These are phyloP conservation scores for Dascillus cervinus DNA, from an alignment of 2,888 invertebrate genomes.

Conservation along the genomic window DNA sequence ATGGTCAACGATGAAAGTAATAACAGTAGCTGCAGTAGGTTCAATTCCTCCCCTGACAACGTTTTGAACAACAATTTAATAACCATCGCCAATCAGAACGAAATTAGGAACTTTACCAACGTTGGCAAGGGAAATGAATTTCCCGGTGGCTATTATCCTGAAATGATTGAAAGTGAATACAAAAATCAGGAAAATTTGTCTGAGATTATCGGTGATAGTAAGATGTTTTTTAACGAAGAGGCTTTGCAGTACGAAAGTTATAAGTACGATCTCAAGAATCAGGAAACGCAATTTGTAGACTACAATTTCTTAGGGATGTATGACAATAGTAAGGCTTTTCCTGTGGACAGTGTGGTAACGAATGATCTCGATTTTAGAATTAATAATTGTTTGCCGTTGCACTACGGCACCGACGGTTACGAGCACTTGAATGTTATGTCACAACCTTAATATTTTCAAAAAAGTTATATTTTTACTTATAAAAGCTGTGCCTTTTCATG, in stretches of 20 bases:
- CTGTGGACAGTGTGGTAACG: slow-evolving; percentile 29
- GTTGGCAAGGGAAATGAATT: slow-evolving; percentile 6
- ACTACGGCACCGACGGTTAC: slow-evolving; percentile 17
- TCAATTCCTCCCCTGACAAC: slow-evolving; percentile 48
- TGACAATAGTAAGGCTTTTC: slow-evolving; percentile 29
- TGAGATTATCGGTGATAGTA: slow-evolving; percentile 20
- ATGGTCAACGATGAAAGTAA: slow-evolving; percentile 45
- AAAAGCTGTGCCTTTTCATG: slow-evolving; percentile 19
- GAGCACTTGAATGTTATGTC: slow-evolving; percentile 9
- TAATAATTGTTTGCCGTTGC: slow-evolving; percentile 23
- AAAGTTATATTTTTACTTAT: slow-evolving; percentile 3
- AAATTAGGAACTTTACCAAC: slow-evolving; percentile 15
- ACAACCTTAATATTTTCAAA: slow-evolving; percentile 1
- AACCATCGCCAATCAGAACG: slow-evolving; percentile 23
- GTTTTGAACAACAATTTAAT: slow-evolving; percentile 31
- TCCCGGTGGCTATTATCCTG: no score
- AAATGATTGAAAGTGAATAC: slow-evolving; percentile 14
- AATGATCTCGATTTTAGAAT: slow-evolving; percentile 39
- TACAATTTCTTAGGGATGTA: slow-evolving; percentile 33
- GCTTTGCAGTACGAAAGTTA: slow-evolving; percentile 13
- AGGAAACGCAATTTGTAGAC: slow-evolving; percentile 34
- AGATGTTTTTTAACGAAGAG: slow-evolving; percentile 27
- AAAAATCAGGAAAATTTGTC: slow-evolving; percentile 17
- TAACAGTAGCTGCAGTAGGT: slow-evolving; percentile 39
- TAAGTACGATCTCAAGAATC: slow-evolving; percentile 28